Evolutionary conservation across 2,113 vertebrate species (phyloP), one percentile per base, ranked within the genome.

Genomic region (Tychaedon coryphoeus): DNA sequence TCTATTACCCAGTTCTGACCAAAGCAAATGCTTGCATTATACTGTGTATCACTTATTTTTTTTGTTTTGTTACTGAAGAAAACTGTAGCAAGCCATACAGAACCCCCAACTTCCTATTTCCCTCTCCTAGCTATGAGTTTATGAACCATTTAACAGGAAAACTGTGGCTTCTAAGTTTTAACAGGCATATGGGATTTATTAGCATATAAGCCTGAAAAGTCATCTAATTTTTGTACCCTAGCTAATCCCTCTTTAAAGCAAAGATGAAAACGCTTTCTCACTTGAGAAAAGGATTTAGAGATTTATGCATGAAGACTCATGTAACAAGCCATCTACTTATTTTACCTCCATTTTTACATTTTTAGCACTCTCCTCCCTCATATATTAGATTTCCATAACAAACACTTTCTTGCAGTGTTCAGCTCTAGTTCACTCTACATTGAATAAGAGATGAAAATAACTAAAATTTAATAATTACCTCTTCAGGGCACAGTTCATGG

Each of bases 401-500:
- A 58, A 90, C 17, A 78, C 5, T 3, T 54, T 38, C 40, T 38
- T 38, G 16, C 26, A 50, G 53, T 12, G 8, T 15, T 91, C 34
- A 67, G n/a, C 10, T 69, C 57, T n/a, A 48, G 16, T n/a, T 29
- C 53, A 24, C 26, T 19, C 38, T 47, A 11, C 2, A 9, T 50
- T 28, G 73, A 62, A 26, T 0, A 0, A 51, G 10, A 78, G 4
- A 74, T 8, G 11, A 65, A 77, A 88, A 45, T 5, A 87, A 34
- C 11, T 9, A 33, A 42, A 87, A 92, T 34, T 88, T 48, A 3
- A 38, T 94, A 72, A 93, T 98, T 98, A 99, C 99, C 99, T 99
- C 99, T 97, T 99, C 99, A 11, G 99, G 99, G 95, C 99, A 99
- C 1, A 99, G 98, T 91, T 99, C 99, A 50, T 99, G 99, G 73